Conservation (phyloP, 2,888 invertebrate species). For the Neria commutata region DNA sequence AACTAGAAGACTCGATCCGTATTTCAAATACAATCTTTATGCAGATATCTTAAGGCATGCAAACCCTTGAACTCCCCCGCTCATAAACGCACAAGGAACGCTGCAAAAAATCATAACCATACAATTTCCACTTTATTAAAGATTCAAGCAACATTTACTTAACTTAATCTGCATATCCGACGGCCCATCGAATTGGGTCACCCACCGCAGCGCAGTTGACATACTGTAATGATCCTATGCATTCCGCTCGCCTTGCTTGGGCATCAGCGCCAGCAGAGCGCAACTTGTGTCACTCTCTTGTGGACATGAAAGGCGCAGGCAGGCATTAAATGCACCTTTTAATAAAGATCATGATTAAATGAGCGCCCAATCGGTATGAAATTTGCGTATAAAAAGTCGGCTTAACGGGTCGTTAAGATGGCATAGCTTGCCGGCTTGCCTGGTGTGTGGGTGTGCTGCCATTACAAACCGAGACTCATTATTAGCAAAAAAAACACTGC, state of each 20-base stretch:
- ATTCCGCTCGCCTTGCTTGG: too few relatives aligned
- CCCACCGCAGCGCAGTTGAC: conserved; percentile 25
- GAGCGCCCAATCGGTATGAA: conserved; percentile 56
- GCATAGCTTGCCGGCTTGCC: conserved; percentile 32
- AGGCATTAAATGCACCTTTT: conserved; percentile 49
- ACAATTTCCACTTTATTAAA: too few relatives aligned
- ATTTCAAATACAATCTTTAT: too few relatives aligned
- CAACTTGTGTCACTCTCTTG: background rate
- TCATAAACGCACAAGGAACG: too few relatives aligned
- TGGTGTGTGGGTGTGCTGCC: conserved; percentile 57
- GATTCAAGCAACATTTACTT: too few relatives aligned
- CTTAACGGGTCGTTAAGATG: background rate
- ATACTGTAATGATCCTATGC: conserved; percentile 24
- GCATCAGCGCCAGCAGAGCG: background rate
- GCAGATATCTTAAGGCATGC: too few relatives aligned
- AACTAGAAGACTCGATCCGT: too few relatives aligned
- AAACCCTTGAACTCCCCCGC: too few relatives aligned
- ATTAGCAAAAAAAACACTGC: conserved; percentile 21
- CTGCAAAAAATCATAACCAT: too few relatives aligned
- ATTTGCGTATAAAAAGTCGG: conserved; percentile 42
- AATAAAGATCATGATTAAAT: conserved; percentile 57
- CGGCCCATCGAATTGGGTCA: conserved; percentile 34
- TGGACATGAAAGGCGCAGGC: conserved; percentile 53
- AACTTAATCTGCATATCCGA: too few relatives aligned
- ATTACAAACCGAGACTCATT: too few relatives aligned